Percentiles rank a stretch among this genome's conserved stretches.
These are phyloP conservation scores for Noctua janthe DNA, from an alignment of 2,888 invertebrate species.

Conservation along the genomic window DNA sequence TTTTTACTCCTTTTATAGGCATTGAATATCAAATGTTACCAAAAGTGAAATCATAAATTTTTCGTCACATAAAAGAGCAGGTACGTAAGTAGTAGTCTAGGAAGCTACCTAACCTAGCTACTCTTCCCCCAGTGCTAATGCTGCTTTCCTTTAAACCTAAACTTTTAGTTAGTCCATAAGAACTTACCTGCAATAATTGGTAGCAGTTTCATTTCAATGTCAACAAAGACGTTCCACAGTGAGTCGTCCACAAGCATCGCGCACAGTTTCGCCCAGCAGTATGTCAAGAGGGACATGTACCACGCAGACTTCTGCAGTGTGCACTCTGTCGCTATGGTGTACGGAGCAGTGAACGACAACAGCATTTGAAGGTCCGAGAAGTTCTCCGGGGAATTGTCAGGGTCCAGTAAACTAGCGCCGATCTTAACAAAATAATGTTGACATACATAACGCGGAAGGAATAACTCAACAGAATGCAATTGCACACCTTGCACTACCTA, in stretches of 20 bases:
- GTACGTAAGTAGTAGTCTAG: background rate
- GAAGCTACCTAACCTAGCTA: background rate
- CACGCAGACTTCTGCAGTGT: slow-evolving; percentile 78
- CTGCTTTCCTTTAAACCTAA: background rate
- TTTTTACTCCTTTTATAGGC: too few relatives aligned
- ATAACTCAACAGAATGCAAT: slow-evolving; percentile 1
- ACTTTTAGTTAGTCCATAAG: background rate
- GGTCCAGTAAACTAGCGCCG: slow-evolving; percentile 83
- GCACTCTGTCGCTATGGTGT: slow-evolving; percentile 79
- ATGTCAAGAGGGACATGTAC: slow-evolving; percentile 75
- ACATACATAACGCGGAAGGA: background rate
- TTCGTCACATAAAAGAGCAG: background rate
- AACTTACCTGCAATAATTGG: slow-evolving; percentile 84
- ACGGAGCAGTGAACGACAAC: slow-evolving; percentile 72
- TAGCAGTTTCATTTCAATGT: slow-evolving; percentile 85
- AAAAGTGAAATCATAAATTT: background rate
- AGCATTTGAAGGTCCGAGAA: slow-evolving; percentile 80
- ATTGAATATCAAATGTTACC: too few relatives aligned
- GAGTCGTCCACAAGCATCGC: slow-evolving; percentile 72
- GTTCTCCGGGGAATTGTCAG: slow-evolving; percentile 82
- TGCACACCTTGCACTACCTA: background rate
- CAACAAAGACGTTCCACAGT: slow-evolving; percentile 83
- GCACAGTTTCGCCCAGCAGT: slow-evolving; percentile 70
- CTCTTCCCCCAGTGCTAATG: background rate
- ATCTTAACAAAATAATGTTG: slow-evolving; percentile 72